Percentiles rank a stretch among this genome's conserved stretches.
Evolutionary conservation across 2,113 vertebrate genomes (phyloP).

Genomic region (Sebastes schlegelii): DNA sequence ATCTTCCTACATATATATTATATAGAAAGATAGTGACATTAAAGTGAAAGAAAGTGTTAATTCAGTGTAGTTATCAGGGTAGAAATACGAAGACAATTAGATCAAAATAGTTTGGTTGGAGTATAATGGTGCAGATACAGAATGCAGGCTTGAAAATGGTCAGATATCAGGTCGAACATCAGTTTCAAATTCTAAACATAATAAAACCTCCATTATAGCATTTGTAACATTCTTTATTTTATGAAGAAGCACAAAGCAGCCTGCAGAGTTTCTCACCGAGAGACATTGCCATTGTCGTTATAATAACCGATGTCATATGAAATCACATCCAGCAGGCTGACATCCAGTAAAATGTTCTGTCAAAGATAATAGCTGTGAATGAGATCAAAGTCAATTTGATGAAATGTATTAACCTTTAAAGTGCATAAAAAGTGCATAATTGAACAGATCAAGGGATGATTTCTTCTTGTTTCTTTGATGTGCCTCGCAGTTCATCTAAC

Average conservation of each 20-base stretch:
- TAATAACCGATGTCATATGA: constrained; percentile 10
- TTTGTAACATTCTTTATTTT: background rate
- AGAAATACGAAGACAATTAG: too few species aligned
- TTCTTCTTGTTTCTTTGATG: constrained; percentile 65
- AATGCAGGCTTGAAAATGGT: background rate
- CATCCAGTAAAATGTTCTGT: constrained; percentile 46
- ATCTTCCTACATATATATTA: too few species aligned
- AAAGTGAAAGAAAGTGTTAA: too few species aligned
- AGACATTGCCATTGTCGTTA: background rate
- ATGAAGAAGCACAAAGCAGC: constrained; percentile 7
- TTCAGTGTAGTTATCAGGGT: too few species aligned
- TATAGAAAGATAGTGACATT: too few species aligned
- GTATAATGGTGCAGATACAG: too few species aligned
- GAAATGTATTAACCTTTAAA: constrained; percentile 61
- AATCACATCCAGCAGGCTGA: constrained; percentile 18
- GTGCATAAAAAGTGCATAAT: constrained; percentile 52
- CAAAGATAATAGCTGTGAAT: constrained; percentile 46
- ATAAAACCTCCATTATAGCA: background rate
- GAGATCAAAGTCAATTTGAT: constrained; percentile 62
- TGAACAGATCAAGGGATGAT: constrained; percentile 57
- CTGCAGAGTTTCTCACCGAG: background rate
- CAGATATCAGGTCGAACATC: background rate
- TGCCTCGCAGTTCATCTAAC: constrained; percentile 37
- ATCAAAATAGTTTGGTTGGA: too few species aligned
- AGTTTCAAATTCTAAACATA: background rate